Percentiles rank a stretch among this genome's conserved stretches.
phyloP scores from a whole-genome alignment of 2,888 invertebrate genomes.

The Drosophila anceps region DNA sequence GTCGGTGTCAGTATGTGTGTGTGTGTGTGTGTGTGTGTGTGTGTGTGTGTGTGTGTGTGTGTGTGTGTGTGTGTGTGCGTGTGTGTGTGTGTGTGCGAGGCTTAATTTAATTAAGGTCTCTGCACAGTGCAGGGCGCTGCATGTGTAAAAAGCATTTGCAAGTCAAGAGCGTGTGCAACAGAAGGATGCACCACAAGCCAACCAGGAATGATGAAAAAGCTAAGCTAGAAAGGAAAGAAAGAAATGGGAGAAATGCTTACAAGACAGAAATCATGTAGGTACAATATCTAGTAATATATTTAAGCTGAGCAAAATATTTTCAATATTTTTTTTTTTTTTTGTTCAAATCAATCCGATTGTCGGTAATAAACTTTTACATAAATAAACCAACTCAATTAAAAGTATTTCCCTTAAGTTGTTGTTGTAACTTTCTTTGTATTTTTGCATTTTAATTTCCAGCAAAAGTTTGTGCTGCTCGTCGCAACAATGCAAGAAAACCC shows the following conservation, averaged over 20 bases:
- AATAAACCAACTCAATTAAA: conserved; percentile 8
- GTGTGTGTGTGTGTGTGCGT: conserved; percentile 2
- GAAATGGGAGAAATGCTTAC: not conserved
- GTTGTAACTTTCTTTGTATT: not conserved
- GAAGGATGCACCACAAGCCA: conserved; percentile 25
- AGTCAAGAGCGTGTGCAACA: conserved; percentile 62
- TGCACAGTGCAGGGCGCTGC: conserved; percentile 62
- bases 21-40: conserved; percentile 15
- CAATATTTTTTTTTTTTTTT: not conserved
- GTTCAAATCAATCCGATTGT: conserved; percentile 3
- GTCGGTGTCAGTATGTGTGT: not conserved
- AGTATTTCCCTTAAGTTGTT: not conserved
- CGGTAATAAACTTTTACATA: not conserved
- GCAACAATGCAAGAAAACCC: conserved; percentile 24
- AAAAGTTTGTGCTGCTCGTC: conserved; percentile 14
- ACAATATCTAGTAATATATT: not conserved
- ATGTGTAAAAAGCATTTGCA: conserved; percentile 72
- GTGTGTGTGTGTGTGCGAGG: conserved; percentile 9
- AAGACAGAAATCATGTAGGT: not conserved
- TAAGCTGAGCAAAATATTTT: not conserved
- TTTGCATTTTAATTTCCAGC: not conserved
- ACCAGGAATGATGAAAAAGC: not conserved
- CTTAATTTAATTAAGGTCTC: conserved; percentile 75
- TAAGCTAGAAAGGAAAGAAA: not conserved
- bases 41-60: conserved; percentile 10